Evolutionary conservation across 2,797 vertebrate species (phyloP), one percentile per base, ranked within the genome.

Genomic region (Takifugu rubripes): DNA sequence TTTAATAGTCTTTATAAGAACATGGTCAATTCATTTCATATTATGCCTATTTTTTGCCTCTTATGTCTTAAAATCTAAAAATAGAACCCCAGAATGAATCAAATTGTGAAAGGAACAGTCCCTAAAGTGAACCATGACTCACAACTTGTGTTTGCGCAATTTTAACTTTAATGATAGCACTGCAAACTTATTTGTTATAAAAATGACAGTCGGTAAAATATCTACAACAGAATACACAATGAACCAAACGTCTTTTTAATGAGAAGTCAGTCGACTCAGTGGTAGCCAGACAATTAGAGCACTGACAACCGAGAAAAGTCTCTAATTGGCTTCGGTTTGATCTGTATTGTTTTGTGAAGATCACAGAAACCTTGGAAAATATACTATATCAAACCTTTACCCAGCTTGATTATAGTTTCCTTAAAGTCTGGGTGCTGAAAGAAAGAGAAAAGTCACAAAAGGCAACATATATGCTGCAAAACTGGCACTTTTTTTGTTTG

Each of bases 311-410:
- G 11, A 58, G 25, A 74, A 40, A 0, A 11, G 11, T 45, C 54
- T 70, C 49, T 79, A 83, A 86, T 82, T 84, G 68, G 74, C 67
- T 70, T 59, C 73, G 58, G 59, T 51, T 59, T 75, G 71, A 79
- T 70, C 49, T 47, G 59, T 42, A 6, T 16, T 53, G 43, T 68
- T 74, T 74, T 27, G 2, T 6, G 44, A 11, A 43, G 56, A 70
- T 72, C 62, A 68, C 57, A 74, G 52, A 68, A 52, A 60, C 53
- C 14, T 40, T 21, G 5, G 7, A 16, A 49, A 49, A 45, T n/a
- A 45, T n/a, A 17, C 31, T 44, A 66, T 25, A 65, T 68, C 66
- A 69, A 59, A 66, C 70, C 46, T 52, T 29, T 0, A 49, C 26
- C 44, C 27, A 6, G 15, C 26, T 40, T 3, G 54, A 54, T 70